These are phyloP conservation scores for Bellardia pandia DNA, from an alignment of 2,888 invertebrate species.

Conservation along the genomic window DNA sequence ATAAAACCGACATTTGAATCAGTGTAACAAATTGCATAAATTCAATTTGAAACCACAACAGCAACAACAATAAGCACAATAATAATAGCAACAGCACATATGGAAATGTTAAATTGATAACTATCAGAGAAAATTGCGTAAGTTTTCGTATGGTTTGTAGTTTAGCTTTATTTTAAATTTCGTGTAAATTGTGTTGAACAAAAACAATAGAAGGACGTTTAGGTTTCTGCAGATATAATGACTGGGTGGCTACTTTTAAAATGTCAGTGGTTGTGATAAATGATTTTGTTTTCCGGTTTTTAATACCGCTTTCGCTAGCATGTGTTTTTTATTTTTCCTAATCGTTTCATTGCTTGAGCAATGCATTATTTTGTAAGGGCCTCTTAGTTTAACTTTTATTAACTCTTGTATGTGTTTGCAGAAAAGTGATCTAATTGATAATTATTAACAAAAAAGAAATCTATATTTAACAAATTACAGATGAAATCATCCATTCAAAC, in stretches of 20 bases:
- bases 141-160: constrained; percentile 38
- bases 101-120: constrained; percentile 62
- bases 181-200: constrained; percentile 29
- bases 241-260: constrained; percentile 47
- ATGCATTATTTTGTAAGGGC: no score
- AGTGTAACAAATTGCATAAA: constrained; percentile 70
- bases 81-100: constrained; percentile 34
- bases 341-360: not conserved
- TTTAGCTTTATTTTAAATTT: constrained; percentile 55
- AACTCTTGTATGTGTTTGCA: not conserved
- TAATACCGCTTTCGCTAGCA: constrained; percentile 10
- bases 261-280: constrained; percentile 71
- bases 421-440: not conserved
- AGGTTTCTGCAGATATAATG: constrained; percentile 13
- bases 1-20: constrained; percentile 59
- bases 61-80: constrained; percentile 24
- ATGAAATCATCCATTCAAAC: no score
- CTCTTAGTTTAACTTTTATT: constrained; percentile 38
- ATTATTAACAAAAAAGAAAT: not conserved
- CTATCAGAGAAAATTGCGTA: constrained; percentile 70
- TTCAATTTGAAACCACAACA: constrained; percentile 69
- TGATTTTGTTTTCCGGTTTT: constrained; percentile 69
- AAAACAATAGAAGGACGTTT: constrained; percentile 46
- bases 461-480: no score
- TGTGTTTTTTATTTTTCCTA: constrained; percentile 35